Evolutionary conservation across 1,140 invertebrate genomes (phyloP), one percentile per base, ranked within the genome.

Genomic region (Drosophila navojoa): DNA sequence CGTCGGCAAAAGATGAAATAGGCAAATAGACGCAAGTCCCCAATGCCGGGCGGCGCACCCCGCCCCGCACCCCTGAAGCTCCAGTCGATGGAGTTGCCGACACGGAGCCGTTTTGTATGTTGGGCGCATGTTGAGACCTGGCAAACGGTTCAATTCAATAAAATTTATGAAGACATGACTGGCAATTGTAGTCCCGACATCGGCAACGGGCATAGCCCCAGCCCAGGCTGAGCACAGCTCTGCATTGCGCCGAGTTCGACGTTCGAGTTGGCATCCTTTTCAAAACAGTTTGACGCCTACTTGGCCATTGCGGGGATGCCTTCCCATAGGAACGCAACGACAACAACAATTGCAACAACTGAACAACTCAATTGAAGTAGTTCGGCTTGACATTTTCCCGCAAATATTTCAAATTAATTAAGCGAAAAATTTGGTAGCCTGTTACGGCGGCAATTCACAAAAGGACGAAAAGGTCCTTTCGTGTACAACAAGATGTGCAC

Each of bases 141-240:
- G 47, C 62, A 19, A 64, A 74, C 71, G 64, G 68, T 81, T 81
- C 76, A 78, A 81, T 82, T 82, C 80, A 89, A 89, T 84, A 79
- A 89, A 89, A 89, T 89, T 89, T 89, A 89, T 89, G 84, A 89
- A 89, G 84, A 89, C 84, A 89, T 89, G 84, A 89, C 84, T 84
- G 79, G 80, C 84, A 89, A 89, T 89, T 89, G 84, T 89, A 89
- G 79, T 87, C 70, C 64, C 74, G 69, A 67, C 38, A 59, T 71
- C 71, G 66, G 50, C 53, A 68, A 44, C 72, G 16, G 25, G 29
- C 38, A n/a, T n/a, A 13, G n/a, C 19, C 38, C 55, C 25, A 9
- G n/a, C 35, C 29, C 50, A 32, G 42, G 35, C 16, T 19, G 6
- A 3, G 35, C 35, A 13, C 42, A 38, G 38, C 50, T 29, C 27